Evolutionary conservation across 1,140 invertebrate genomes (phyloP), one percentile per base, ranked within the genome.

Genomic region (Lucilia cuprina): DNA sequence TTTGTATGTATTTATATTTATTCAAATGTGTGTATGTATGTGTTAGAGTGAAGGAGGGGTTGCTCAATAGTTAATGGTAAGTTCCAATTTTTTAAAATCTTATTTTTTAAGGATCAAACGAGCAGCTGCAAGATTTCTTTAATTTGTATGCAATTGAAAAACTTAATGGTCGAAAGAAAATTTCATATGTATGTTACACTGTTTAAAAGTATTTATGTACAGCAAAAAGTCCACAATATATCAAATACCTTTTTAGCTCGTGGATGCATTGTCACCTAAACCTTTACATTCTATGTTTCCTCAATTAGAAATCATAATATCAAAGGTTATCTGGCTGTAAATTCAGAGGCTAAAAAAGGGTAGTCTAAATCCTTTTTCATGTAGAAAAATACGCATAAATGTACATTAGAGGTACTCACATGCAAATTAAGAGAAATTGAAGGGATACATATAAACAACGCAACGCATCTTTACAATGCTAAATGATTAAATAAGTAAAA

Each of bases 231-330:
- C 74, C 74, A 41, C 9, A 17, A 41, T 77, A 77, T 77, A 77
- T 77, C 74, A 19, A 41, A 77, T 77, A 8, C 13, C 17, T 78
- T 78, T 78, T 78, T 78, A 47, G 34, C 75, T 78, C 75, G 75
- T 78, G 75, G 75, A 78, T 47, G 75, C 75, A 78, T 78, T 78
- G 75, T 78, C 75, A 47, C 75, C n/a, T 47, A 78, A 47, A 50
- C 41, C n/a, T 47, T 41, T 80, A n/a, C 4, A 9, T 80, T 47
- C 19, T 50, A 12, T 70, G 65, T 3, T 70, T 70, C 19, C n/a
- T 70, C 19, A 70, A 70, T 25, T 12, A 70, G 10, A 80, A 10
- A 49, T 49, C 41, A 49, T 14, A 17, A 50, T 80, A 9, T n/a
- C 77, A 13, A 50, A 21, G n/a, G 77, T 49, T 9, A 80, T 17